These are phyloP conservation scores for Epinephelus awoara DNA, from an alignment of 2,797 vertebrate species.

Conservation along the genomic window DNA sequence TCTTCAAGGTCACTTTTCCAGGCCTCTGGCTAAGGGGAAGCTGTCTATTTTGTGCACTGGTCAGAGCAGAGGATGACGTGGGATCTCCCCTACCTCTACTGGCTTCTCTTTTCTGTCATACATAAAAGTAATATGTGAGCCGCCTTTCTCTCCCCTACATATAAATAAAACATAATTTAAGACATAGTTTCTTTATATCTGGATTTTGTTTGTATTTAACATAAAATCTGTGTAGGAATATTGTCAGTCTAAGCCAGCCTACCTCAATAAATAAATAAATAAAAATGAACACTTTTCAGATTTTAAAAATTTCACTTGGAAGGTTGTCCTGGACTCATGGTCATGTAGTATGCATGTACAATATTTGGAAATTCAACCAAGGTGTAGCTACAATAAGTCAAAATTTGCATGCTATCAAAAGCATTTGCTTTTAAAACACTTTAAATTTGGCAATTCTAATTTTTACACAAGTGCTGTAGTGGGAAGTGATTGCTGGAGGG, in stretches of 20 bases:
- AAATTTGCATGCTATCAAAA: background rate
- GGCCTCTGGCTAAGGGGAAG: constrained; percentile 69
- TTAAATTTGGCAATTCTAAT: constrained; percentile 7
- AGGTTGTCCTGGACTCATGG: background rate
- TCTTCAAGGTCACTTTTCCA: constrained; percentile 79
- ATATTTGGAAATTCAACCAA: constrained; percentile 23
- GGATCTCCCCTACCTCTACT: constrained; percentile 30
- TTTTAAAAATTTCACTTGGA: constrained; percentile 11
- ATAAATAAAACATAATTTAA: constrained; percentile 16
- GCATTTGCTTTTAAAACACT: constrained; percentile 14
- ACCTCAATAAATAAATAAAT: constrained; percentile 11
- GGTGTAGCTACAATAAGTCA: constrained; percentile 17
- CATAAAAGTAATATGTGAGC: constrained; percentile 40
- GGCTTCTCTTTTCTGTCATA: constrained; percentile 54
- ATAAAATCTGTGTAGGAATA: constrained; percentile 10
- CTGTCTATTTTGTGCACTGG: constrained; percentile 74
- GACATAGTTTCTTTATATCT: too few relatives aligned
- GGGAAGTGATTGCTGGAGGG: background rate
- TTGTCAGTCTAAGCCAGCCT: constrained; percentile 23
- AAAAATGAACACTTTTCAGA: constrained; percentile 39
- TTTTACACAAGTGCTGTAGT: constrained; percentile 11
- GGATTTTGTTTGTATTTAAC: constrained; percentile 8
- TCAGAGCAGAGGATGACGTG: constrained; percentile 66
- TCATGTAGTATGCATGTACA: constrained; percentile 9
- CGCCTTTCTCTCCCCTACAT: background rate